Evolutionary conservation across 2,797 vertebrate species (phyloP).

Genomic region (Cyprinella venusta): DNA sequence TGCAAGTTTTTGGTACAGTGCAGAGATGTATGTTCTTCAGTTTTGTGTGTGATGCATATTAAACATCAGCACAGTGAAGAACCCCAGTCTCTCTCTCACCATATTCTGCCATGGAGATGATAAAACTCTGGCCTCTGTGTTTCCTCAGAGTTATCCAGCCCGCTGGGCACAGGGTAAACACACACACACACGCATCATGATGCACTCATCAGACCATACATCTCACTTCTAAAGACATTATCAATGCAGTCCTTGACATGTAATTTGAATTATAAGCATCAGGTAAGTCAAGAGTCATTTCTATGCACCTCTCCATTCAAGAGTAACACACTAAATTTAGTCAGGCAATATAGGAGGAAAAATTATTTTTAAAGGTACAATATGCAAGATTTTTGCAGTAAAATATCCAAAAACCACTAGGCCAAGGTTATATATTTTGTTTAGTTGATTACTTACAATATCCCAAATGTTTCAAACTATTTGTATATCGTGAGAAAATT

Average conservation of each 20-base stretch:
- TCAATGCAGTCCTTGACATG: background rate
- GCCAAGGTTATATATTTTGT: no score
- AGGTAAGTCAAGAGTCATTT: background rate
- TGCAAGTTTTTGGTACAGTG: background rate
- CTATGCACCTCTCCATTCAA: background rate
- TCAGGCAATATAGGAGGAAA: background rate
- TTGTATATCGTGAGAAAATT: no score
- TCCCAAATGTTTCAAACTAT: no score
- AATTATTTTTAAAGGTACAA: no score
- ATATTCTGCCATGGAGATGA: slow-evolving; percentile 66
- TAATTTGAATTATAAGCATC: background rate
- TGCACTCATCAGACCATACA: background rate
- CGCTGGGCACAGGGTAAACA: slow-evolving; percentile 56
- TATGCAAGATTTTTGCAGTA: no score
- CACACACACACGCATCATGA: slow-evolving; percentile 15
- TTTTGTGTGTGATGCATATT: slow-evolving; percentile 18
- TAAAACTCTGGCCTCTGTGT: slow-evolving; percentile 61
- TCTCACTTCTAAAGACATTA: background rate
- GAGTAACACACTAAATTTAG: background rate
- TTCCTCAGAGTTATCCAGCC: slow-evolving; percentile 51
- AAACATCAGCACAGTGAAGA: slow-evolving; percentile 34
- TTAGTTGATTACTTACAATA: no score
- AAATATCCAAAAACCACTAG: no score
- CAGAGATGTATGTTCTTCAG: slow-evolving; percentile 36
- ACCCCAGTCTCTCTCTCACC: slow-evolving; percentile 60